Conservation (phyloP, 2,113 vertebrate species). For the Hucho hucho region DNA sequence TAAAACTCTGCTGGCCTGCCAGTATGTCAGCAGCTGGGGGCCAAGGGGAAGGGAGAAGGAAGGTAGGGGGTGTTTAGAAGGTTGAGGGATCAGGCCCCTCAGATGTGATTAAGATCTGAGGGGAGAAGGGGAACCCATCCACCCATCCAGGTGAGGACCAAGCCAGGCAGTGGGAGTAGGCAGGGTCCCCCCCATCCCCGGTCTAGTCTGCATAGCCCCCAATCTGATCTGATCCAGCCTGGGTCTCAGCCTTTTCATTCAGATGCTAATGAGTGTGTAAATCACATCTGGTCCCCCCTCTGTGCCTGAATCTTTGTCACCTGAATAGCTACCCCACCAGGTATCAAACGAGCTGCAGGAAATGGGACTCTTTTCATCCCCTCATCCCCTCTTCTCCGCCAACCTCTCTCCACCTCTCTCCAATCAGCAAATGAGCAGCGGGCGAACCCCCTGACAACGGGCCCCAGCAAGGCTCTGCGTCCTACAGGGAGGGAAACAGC, state of each 20-base stretch:
- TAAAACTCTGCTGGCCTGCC: conserved; percentile 81
- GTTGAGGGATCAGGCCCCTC: conserved; percentile 82
- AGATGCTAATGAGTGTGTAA: conserved; percentile 99
- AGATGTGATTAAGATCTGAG: conserved; percentile 98
- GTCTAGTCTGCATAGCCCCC: conserved; percentile 19
- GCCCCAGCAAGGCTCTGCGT: conserved; percentile 36
- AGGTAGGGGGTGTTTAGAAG: conserved; percentile 48
- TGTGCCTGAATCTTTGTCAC: conserved; percentile 91
- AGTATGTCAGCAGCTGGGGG: conserved; percentile 85
- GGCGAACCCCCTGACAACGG: conserved; percentile 63
- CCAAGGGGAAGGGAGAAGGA: conserved; percentile 76
- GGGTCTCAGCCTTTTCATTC: conserved; percentile 90
- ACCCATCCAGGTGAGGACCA: conserved; percentile 51
- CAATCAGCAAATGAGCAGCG: conserved; percentile 86
- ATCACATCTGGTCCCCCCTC: conserved; percentile 98
- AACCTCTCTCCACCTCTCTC: conserved; percentile 77
- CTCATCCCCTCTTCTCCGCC: conserved; percentile 78
- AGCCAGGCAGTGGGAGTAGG: no score
- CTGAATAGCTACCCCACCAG: conserved; percentile 98
- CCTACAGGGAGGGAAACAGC: conserved; percentile 12
- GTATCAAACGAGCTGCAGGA: conserved; percentile 98
- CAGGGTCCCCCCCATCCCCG: conserved; percentile 13
- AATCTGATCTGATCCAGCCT: conserved; percentile 76
- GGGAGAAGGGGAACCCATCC: conserved; percentile 42
- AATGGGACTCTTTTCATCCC: conserved; percentile 85